phyloP scores from a whole-genome alignment of 53 echinoderm and acorn worm species.

The Echinarachnius parma region DNA sequence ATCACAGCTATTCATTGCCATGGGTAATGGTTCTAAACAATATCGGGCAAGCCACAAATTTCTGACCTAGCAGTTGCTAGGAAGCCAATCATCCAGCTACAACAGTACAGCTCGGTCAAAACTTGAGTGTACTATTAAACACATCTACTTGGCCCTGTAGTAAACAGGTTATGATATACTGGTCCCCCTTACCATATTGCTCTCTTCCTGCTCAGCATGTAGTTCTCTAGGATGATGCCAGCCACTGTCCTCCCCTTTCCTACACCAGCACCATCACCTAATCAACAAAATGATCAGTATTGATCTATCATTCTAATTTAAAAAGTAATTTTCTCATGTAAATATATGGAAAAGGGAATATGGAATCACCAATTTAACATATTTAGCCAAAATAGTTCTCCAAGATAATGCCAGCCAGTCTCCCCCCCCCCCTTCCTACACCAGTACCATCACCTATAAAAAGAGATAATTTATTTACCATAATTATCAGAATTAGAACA shows the following conservation, averaged over 20 bases:
- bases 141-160: too few species aligned
- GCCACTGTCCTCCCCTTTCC: conserved; percentile 95
- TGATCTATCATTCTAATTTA: too few species aligned
- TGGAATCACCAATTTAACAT: too few species aligned
- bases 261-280: conserved; percentile 98
- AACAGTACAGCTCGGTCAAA: not conserved
- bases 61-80: not conserved
- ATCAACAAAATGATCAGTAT: not conserved
- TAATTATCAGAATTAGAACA: not conserved
- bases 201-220: conserved; percentile 80
- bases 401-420: too few species aligned
- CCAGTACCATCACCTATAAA: not conserved
- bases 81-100: too few species aligned
- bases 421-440: too few species aligned
- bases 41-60: too few species aligned
- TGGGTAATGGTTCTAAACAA: too few species aligned
- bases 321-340: not conserved
- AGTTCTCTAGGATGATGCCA: conserved; percentile 94
- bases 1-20: too few species aligned
- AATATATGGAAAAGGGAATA: too few species aligned
- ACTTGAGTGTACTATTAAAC: not conserved
- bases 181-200: conserved; percentile 85
- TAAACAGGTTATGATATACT: too few species aligned
- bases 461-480: not conserved
- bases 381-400: too few species aligned